These are phyloP conservation scores for Sinocyclocheilus rhinocerous DNA, from an alignment of 2,113 vertebrate genomes.

Conservation along the genomic window DNA sequence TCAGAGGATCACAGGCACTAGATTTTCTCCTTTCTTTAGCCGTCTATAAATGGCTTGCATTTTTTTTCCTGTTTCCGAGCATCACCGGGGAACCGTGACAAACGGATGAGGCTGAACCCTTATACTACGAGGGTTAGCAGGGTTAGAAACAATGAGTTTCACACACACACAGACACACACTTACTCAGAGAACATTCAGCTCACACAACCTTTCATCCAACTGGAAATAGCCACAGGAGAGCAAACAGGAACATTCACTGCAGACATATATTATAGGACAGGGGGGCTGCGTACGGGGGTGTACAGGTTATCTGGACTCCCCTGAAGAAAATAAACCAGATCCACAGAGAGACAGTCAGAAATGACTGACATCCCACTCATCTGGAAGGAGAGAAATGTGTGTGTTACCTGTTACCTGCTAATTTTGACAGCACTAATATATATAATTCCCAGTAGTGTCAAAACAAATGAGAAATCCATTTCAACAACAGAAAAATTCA, in stretches of 20 bases:
- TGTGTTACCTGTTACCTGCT: not conserved
- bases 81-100: slow-evolving; percentile 56
- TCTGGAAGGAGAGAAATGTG: slow-evolving; percentile 22
- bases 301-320: slow-evolving; percentile 3
- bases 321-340: slow-evolving; percentile 19
- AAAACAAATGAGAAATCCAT: slow-evolving; percentile 1
- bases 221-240: slow-evolving; percentile 13
- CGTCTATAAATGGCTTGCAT: slow-evolving; percentile 76
- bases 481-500: not conserved
- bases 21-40: slow-evolving; percentile 70
- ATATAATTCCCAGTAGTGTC: not conserved
- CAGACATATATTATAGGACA: slow-evolving; percentile 6
- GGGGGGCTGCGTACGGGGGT: not conserved
- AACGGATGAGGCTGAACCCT: slow-evolving; percentile 23
- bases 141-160: slow-evolving; percentile 12
- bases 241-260: not conserved
- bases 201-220: slow-evolving; percentile 10
- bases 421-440: too few relatives aligned
- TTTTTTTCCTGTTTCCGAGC: slow-evolving; percentile 72
- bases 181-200: not conserved
- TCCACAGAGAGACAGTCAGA: not conserved
- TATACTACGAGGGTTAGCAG: not conserved
- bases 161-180: not conserved
- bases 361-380: slow-evolving; percentile 24
- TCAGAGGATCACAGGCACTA: slow-evolving; percentile 47